Evolutionary conservation across 2,113 vertebrate species (phyloP).

Genomic region (Oryzias melastigma): DNA sequence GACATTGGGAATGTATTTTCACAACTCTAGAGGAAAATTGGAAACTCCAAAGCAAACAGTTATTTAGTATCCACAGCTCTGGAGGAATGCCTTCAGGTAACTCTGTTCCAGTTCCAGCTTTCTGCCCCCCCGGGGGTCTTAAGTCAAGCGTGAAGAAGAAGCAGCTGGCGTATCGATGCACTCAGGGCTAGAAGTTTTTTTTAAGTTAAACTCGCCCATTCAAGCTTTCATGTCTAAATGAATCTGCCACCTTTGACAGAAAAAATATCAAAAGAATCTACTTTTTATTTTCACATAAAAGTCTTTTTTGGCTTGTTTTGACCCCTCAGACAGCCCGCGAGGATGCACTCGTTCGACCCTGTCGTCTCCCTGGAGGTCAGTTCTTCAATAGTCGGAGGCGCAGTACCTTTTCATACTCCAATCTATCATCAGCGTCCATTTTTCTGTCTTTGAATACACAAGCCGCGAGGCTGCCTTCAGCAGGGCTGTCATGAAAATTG

Average conservation of each 20-base stretch:
- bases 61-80: conserved; percentile 35
- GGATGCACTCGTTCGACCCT: background rate
- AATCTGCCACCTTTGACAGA: conserved; percentile 19
- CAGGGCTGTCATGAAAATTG: conserved; percentile 18
- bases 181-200: conserved; percentile 33
- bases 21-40: conserved; percentile 21
- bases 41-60: conserved; percentile 61
- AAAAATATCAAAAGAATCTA: background rate
- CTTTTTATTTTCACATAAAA: too few relatives aligned
- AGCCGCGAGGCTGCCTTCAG: conserved; percentile 22
- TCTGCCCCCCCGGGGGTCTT: conserved; percentile 40
- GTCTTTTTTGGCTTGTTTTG: too few relatives aligned
- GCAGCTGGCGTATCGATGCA: conserved; percentile 55
- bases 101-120: conserved; percentile 40
- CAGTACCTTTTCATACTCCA: background rate
- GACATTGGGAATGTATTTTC: conserved; percentile 23
- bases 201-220: conserved; percentile 36
- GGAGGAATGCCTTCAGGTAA: conserved; percentile 37
- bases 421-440: conserved; percentile 22
- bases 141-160: conserved; percentile 61
- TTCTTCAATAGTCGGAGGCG: conserved; percentile 16
- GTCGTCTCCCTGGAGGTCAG: conserved; percentile 3
- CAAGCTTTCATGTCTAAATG: conserved; percentile 26
- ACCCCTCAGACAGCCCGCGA: background rate
- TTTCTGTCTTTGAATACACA: conserved; percentile 21